Evolutionary conservation across 2,888 invertebrate genomes (phyloP).

Genomic region (Odontothrips loti): DNA sequence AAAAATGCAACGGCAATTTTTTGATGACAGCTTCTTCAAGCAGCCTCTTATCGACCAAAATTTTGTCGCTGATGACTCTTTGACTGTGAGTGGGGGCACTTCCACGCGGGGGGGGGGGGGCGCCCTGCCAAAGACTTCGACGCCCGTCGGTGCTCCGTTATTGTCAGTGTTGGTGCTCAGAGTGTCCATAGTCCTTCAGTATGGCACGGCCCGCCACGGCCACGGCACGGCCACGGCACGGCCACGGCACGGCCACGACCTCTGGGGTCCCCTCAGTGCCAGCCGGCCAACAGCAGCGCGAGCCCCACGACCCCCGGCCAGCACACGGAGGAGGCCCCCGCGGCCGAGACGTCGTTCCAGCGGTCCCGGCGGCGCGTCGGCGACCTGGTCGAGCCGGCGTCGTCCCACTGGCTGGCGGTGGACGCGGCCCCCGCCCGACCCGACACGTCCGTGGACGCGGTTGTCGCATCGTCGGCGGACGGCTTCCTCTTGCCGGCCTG

Average conservation of each 20-base stretch:
- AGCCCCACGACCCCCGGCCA: not conserved
- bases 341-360: constrained; percentile 6
- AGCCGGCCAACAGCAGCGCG: not conserved
- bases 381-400: not conserved
- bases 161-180: not conserved
- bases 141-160: not conserved
- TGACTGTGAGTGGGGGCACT: no score
- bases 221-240: no score
- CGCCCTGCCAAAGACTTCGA: no score
- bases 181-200: no score
- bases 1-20: no score
- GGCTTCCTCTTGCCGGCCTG: not conserved
- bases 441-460: not conserved
- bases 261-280: not conserved
- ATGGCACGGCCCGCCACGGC: no score
- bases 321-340: not conserved
- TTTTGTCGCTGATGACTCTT: no score
- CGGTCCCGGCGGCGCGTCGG: not conserved
- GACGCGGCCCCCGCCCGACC: not conserved
- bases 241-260: no score
- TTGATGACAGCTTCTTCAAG: no score
- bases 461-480: not conserved
- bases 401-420: not conserved
- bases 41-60: no score
- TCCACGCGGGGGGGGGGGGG: no score